Base-by-base conservation (phyloP, 2,888 invertebrate species). In the Troilus luridus region DNA sequence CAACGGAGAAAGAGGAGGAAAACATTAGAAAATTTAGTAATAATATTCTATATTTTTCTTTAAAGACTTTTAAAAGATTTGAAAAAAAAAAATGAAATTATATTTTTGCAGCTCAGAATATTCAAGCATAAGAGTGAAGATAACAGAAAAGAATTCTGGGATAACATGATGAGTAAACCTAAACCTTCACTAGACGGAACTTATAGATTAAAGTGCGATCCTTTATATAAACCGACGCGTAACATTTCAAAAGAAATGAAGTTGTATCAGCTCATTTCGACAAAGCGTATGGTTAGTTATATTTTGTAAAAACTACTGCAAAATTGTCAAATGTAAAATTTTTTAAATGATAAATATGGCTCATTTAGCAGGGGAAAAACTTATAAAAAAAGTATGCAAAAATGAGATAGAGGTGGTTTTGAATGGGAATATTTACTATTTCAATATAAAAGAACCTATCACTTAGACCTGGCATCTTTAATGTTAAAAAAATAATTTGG, bases 231-330 rank as follows among this genome's bases (percentile, higher is more conserved):
- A 60, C 54, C 81, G 60, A 85, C 14, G 2, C 64, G n/a, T 60
- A 88, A 62, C 56, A 58, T 90, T 62, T 24, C 90, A 17, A 90
- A 81, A 62, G 85, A 90, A 85, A 88, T 85, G 54, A 90, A 90
- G 41, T 88, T 90, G 7, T 88, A 62, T 54, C 90, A 90, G 21
- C 88, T 90, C 11, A 54, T 90, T 24, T 9, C 54, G n/a, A 85
- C 90, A n/a, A 85, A 60, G 81, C 54, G 90, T 27, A 90, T 88
- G 41, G 90, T 90, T 56, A 85, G 85, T 58, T n/a, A 85, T 56
- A 58, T 85, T 54, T 54, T 41, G 24, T 67, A 24, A 6, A 21
- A 41, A 41, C 41, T 41, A 41, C 41, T 41, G 41, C 41, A 41
- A 41, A 41, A 41, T 41, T 41, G 41, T 41, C 41, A 41, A 41